phyloP scores from a whole-genome alignment of 2,797 vertebrate genomes.

The Coendou prehensilis region DNA sequence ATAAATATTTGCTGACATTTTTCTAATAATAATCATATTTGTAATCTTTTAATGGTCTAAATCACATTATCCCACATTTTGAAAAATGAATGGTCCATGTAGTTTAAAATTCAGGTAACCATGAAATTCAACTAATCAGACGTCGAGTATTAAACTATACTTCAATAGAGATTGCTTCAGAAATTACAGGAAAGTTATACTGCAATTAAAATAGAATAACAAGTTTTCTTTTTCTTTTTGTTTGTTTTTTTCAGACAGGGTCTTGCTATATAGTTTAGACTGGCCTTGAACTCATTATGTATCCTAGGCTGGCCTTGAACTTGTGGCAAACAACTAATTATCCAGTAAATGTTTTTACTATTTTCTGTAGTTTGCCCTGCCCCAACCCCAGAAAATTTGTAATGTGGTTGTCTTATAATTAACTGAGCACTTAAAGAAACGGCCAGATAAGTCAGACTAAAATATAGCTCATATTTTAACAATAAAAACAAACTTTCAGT shows the following conservation, averaged over 20 bases:
- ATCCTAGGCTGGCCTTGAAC: neutral
- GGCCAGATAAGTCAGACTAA: slow-evolving; percentile 36
- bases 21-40: neutral
- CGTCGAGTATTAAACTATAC: neutral
- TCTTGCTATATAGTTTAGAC: neutral
- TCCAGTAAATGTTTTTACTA: slow-evolving; percentile 32
- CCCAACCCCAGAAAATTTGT: neutral
- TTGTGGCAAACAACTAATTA: neutral
- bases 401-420: neutral
- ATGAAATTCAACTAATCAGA: slow-evolving; percentile 55
- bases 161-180: slow-evolving; percentile 8
- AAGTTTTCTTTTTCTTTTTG: neutral
- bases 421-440: slow-evolving; percentile 49
- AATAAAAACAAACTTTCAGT: slow-evolving; percentile 39
- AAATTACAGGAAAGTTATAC: neutral
- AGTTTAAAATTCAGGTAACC: slow-evolving; percentile 36
- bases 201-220: slow-evolving; percentile 42
- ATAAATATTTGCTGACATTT: neutral
- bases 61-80: slow-evolving; percentile 19
- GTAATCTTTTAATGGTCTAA: slow-evolving; percentile 26
- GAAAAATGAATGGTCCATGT: neutral
- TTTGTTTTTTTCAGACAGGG: neutral
- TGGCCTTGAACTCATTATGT: neutral
- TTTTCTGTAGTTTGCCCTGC: neutral
- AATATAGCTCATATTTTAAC: slow-evolving; percentile 23